These are phyloP conservation scores for Oegoconia quadripuncta DNA, from an alignment of 2,888 invertebrate species.

Conservation along the genomic window DNA sequence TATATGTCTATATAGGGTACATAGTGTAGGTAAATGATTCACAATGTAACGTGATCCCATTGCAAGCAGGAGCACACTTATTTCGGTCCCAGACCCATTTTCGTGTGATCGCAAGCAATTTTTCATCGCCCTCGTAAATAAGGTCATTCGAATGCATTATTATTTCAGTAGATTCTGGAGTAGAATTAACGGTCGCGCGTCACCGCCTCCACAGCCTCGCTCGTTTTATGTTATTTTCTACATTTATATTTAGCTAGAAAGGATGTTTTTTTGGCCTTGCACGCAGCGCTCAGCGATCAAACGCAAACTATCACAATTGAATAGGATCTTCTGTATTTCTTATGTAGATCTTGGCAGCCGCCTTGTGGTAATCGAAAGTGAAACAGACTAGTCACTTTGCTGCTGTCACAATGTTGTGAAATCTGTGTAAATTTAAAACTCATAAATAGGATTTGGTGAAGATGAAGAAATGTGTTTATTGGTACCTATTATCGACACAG, in stretches of 20 bases:
- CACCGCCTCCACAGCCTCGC: slow-evolving; percentile 2
- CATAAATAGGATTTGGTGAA: too few relatives aligned
- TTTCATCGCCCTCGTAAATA: slow-evolving; percentile 21
- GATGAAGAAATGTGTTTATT: too few relatives aligned
- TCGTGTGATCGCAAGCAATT: slow-evolving; percentile 17
- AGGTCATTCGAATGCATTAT: slow-evolving; percentile 22
- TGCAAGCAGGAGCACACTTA: slow-evolving; percentile 4
- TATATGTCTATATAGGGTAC: too few relatives aligned
- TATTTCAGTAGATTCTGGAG: slow-evolving; percentile 12
- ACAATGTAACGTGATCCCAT: slow-evolving; percentile 10
- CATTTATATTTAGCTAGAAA: not conserved
- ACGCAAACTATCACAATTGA: not conserved
- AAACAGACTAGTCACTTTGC: too few relatives aligned
- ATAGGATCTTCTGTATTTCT: not conserved
- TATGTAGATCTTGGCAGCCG: not conserved
- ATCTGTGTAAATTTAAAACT: too few relatives aligned
- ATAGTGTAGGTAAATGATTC: too few relatives aligned
- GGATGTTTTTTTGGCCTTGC: slow-evolving; percentile 1
- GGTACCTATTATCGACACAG: too few relatives aligned
- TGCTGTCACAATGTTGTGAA: too few relatives aligned
- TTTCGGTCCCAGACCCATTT: slow-evolving; percentile 11
- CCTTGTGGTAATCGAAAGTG: not conserved
- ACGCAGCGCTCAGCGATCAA: not conserved
- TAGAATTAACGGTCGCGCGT: slow-evolving; percentile 9
- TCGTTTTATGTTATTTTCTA: slow-evolving; percentile 2